A percentile compares a stretch with the other conserved stretches of the same genome.
phyloP scores from a whole-genome alignment of 2,888 invertebrate genomes.

The Cheilosia vernalis region DNA sequence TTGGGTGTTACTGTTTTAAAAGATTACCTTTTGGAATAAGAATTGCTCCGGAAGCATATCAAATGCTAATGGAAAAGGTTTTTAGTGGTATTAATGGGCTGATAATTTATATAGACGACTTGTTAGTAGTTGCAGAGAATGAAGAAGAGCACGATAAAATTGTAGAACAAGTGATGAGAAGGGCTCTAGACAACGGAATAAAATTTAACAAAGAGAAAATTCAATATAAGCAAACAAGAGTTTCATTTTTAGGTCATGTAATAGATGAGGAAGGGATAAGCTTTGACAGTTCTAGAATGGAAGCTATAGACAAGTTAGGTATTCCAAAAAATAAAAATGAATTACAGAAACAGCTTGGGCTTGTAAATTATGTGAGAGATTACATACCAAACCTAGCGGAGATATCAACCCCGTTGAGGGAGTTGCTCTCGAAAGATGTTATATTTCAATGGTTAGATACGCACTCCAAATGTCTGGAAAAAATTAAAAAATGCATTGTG shows the following conservation, averaged over 20 bases:
- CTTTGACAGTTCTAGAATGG: constrained; percentile 7
- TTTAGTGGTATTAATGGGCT: too few species aligned
- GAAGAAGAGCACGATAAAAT: constrained; percentile 19
- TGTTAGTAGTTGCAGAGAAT: constrained; percentile 20
- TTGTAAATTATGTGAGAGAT: too few species aligned
- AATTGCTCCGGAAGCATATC: too few species aligned
- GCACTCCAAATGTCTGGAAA: neutral
- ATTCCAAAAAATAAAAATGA: constrained; percentile 16
- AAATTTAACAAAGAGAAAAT: too few species aligned
- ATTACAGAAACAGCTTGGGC: constrained; percentile 39
- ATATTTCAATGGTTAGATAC: constrained; percentile 4
- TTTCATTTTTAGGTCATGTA: constrained; percentile 32
- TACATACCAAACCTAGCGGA: constrained; percentile 74
- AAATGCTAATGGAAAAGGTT: too few species aligned
- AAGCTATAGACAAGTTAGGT: constrained; percentile 6
- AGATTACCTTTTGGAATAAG: too few species aligned
- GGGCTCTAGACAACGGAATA: constrained; percentile 21
- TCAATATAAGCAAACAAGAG: constrained; percentile 24
- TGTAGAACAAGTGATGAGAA: constrained; percentile 1
- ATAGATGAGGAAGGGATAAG: neutral
- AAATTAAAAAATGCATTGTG: neutral
- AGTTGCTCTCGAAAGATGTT: constrained; percentile 59
- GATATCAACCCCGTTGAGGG: constrained; percentile 57
- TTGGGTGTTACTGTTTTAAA: too few species aligned
- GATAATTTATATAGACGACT: too few species aligned